These are phyloP conservation scores for Drosophila kuntzei DNA, from an alignment of 2,888 invertebrate species.

Conservation along the genomic window DNA sequence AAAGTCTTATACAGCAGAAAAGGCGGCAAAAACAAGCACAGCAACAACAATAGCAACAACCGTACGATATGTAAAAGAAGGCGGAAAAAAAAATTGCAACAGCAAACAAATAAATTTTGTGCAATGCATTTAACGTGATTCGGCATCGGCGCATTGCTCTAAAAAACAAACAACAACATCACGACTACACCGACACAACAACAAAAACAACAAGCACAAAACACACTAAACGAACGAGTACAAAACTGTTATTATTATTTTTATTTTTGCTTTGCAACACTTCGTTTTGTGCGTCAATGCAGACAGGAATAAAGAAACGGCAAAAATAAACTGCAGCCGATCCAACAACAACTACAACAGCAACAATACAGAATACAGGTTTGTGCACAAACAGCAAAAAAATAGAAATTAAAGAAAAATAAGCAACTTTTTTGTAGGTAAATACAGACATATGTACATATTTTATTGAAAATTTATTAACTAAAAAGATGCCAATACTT, in stretches of 20 bases:
- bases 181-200: constrained; percentile 18
- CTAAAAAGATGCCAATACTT: constrained; percentile 54
- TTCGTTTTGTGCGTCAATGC: constrained; percentile 58
- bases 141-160: constrained; percentile 48
- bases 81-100: constrained; percentile 69
- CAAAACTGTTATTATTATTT: constrained; percentile 24
- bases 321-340: constrained; percentile 53
- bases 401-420: constrained; percentile 32
- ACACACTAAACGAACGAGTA: constrained; percentile 36
- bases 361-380: constrained; percentile 64
- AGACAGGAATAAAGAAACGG: constrained; percentile 53
- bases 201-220: constrained; percentile 36
- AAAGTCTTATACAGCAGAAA: constrained; percentile 71
- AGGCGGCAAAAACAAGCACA: constrained; percentile 69
- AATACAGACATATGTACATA: constrained; percentile 27
- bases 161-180: constrained; percentile 34
- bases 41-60: constrained; percentile 19
- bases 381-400: constrained; percentile 64
- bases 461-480: constrained; percentile 46
- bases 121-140: constrained; percentile 70
- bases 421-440: constrained; percentile 55
- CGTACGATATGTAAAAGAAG: constrained; percentile 48
- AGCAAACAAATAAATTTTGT: constrained; percentile 73
- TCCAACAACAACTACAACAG: constrained; percentile 16
- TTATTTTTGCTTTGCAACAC: constrained; percentile 43